A percentile compares a stretch with the other conserved stretches of the same genome.
These are phyloP conservation scores for Nerophis ophidion DNA, from an alignment of 2,113 vertebrate genomes.

Conservation along the genomic window DNA sequence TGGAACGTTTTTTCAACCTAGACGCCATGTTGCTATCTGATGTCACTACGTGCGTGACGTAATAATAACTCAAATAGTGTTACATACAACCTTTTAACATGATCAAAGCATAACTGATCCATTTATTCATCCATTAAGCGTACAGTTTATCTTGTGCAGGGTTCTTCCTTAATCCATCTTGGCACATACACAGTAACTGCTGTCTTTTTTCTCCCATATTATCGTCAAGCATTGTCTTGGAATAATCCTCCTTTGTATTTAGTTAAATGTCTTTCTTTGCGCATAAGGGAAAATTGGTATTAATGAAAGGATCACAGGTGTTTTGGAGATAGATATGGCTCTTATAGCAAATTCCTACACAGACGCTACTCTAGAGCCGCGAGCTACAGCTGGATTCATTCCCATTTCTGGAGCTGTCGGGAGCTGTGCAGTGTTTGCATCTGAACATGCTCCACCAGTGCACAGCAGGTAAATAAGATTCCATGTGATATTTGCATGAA, in stretches of 20 bases:
- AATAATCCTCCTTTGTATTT: slow-evolving; percentile 8
- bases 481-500: slow-evolving; percentile 20
- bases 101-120: not conserved
- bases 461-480: slow-evolving; percentile 12
- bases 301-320: slow-evolving; percentile 35
- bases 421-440: slow-evolving; percentile 25
- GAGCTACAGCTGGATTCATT: slow-evolving; percentile 39
- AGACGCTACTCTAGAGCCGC: slow-evolving; percentile 34
- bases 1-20: too few relatives aligned
- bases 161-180: not conserved
- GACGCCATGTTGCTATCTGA: too few relatives aligned
- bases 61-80: too few relatives aligned
- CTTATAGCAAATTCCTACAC: slow-evolving; percentile 15
- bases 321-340: slow-evolving; percentile 25
- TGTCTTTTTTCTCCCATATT: not conserved
- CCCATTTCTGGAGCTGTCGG: slow-evolving; percentile 15
- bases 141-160: not conserved
- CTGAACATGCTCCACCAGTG: slow-evolving; percentile 32
- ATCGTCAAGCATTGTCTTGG: not conserved
- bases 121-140: not conserved
- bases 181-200: not conserved
- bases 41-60: too few relatives aligned
- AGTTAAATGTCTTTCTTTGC: slow-evolving; percentile 6
- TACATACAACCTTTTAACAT: too few relatives aligned
- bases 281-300: not conserved